Percentiles rank a stretch among this genome's conserved stretches.
These are phyloP conservation scores for Pachycephala philippinensis DNA, from an alignment of 2,113 vertebrate species.

Conservation along the genomic window DNA sequence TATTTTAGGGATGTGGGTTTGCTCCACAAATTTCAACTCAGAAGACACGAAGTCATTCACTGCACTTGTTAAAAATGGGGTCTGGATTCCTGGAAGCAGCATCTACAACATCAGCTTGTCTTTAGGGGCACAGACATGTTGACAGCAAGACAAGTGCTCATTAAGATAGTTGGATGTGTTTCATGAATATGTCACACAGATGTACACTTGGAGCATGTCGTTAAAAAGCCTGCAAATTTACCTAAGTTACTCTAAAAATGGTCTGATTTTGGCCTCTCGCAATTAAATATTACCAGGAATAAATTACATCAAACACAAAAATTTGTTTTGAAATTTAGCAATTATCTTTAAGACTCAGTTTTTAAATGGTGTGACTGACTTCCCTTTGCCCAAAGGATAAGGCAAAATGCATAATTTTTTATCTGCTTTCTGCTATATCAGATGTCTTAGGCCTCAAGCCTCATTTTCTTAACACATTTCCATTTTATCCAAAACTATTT, in stretches of 20 bases:
- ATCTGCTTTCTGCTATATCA: background rate
- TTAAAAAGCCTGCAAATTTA: background rate
- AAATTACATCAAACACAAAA: background rate
- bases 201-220: background rate
- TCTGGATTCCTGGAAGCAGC: background rate
- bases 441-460: background rate
- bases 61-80: background rate
- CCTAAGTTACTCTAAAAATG: rapidly evolving
- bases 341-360: background rate
- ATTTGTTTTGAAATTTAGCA: background rate
- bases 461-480: background rate
- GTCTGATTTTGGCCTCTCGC: background rate
- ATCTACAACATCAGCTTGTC: background rate
- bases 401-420: background rate
- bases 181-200: background rate
- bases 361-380: background rate
- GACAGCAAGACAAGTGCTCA: background rate
- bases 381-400: background rate
- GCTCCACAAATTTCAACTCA: background rate
- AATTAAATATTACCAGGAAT: background rate
- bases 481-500: background rate
- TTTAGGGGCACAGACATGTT: background rate
- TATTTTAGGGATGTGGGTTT: background rate
- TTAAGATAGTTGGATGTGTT: background rate
- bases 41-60: background rate